Evolutionary conservation across 2,113 vertebrate genomes (phyloP).

Genomic region (Rhinopomastus cyanomelas): DNA sequence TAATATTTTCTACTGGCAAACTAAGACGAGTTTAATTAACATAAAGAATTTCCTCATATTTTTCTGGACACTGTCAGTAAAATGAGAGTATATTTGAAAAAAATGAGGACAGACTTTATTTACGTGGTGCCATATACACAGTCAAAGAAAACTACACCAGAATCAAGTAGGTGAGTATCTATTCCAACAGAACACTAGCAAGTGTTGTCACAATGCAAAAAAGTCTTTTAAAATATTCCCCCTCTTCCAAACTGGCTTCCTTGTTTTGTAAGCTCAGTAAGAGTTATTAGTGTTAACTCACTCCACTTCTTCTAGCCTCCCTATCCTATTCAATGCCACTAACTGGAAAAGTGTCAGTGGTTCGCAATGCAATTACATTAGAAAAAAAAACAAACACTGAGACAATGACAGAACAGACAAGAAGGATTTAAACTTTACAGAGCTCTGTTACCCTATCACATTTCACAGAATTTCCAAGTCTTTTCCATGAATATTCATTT

Average conservation of each 20-base stretch:
- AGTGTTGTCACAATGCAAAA: neutral
- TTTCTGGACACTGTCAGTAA: neutral
- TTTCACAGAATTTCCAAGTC: neutral
- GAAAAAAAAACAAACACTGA: neutral
- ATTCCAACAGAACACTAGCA: neutral
- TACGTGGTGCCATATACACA: neutral
- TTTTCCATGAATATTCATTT: neutral
- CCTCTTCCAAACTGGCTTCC: neutral
- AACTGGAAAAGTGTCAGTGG: neutral
- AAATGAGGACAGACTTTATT: neutral
- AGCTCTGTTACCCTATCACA: neutral
- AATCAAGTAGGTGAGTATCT: neutral
- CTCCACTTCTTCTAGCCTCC: neutral
- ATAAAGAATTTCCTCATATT: neutral
- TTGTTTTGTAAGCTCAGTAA: neutral
- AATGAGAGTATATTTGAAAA: neutral
- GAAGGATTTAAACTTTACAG: neutral
- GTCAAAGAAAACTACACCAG: neutral
- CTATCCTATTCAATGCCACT: neutral
- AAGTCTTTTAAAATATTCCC: neutral
- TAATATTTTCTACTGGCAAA: neutral
- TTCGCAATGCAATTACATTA: neutral
- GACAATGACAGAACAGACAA: neutral
- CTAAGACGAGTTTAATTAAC: neutral
- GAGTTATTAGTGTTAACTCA: neutral